phyloP scores from a whole-genome alignment of 2,888 invertebrate genomes.

The Hirtodrosophila alboralis region DNA sequence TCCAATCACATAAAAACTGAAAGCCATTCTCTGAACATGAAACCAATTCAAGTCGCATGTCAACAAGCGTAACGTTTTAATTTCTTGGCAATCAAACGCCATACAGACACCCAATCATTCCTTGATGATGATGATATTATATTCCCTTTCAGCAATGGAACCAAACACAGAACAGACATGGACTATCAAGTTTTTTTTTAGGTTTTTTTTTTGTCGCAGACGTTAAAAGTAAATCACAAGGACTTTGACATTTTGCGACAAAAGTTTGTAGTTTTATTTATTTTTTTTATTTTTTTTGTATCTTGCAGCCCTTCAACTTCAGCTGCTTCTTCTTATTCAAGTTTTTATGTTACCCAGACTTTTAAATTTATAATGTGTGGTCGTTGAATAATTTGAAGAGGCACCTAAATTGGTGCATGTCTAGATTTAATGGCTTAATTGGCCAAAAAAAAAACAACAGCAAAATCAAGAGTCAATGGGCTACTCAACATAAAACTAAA shows the following conservation, averaged over 20 bases:
- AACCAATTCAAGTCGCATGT: slow-evolving; percentile 49
- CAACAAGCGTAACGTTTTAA: slow-evolving; percentile 76
- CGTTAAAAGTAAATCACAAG: slow-evolving; percentile 68
- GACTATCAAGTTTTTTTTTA: slow-evolving; percentile 37
- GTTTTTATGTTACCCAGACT: slow-evolving; percentile 47
- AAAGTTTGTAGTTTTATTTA: slow-evolving; percentile 49
- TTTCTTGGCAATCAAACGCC: slow-evolving; percentile 75
- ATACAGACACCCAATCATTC: slow-evolving; percentile 38
- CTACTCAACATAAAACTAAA: slow-evolving; percentile 5
- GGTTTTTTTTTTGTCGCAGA: slow-evolving; percentile 19
- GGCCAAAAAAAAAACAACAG: slow-evolving; percentile 18
- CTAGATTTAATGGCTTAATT: slow-evolving; percentile 79
- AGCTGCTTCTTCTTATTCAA: slow-evolving; percentile 1
- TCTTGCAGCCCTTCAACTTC: neutral
- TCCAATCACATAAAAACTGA: slow-evolving; percentile 23
- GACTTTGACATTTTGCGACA: slow-evolving; percentile 76
- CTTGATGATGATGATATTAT: too few relatives aligned
- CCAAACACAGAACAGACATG: too few relatives aligned
- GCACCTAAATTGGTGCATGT: slow-evolving; percentile 81
- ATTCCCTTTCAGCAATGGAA: too few relatives aligned
- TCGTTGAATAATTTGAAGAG: slow-evolving; percentile 81
- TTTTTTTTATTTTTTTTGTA: slow-evolving; percentile 3
- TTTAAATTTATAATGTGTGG: slow-evolving; percentile 83
- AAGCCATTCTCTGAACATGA: slow-evolving; percentile 1
- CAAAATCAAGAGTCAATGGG: too few relatives aligned